Conservation (phyloP, 2,888 invertebrate genomes). For the Spisula solida region DNA sequence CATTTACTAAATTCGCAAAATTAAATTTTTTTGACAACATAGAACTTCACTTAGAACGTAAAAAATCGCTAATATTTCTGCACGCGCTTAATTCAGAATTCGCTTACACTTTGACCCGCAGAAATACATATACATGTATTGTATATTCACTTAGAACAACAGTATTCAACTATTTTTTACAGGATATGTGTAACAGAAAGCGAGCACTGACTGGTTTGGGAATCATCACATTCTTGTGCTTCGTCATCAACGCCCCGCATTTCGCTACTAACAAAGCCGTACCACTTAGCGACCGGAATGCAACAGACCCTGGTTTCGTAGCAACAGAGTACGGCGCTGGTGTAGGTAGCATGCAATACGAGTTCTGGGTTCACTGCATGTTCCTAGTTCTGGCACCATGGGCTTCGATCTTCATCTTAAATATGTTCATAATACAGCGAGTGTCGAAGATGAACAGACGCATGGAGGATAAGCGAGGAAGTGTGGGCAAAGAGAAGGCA, state of each 20-base stretch:
- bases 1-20: no score
- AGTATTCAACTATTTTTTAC: slow-evolving; percentile 36
- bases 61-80: no score
- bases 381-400: slow-evolving; percentile 79
- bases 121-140: no score
- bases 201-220: slow-evolving; percentile 73
- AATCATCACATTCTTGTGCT: slow-evolving; percentile 74
- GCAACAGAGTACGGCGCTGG: slow-evolving; percentile 74
- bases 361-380: slow-evolving; percentile 83
- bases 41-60: no score
- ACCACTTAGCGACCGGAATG: slow-evolving; percentile 54
- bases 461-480: slow-evolving; percentile 74
- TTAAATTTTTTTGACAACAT: no score
- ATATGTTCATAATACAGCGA: slow-evolving; percentile 76
- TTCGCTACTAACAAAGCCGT: slow-evolving; percentile 75
- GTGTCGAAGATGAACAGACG: slow-evolving; percentile 72
- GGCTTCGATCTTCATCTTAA: slow-evolving; percentile 76
- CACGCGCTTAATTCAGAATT: no score
- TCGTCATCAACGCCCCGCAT: slow-evolving; percentile 79
- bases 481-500: slow-evolving; percentile 68
- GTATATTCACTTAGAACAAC: no score
- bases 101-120: no score
- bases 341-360: slow-evolving; percentile 74
- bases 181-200: slow-evolving; percentile 77
- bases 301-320: slow-evolving; percentile 61